Base-by-base conservation (phyloP, 1,140 invertebrate species). In the Drosophila lini region DNA sequence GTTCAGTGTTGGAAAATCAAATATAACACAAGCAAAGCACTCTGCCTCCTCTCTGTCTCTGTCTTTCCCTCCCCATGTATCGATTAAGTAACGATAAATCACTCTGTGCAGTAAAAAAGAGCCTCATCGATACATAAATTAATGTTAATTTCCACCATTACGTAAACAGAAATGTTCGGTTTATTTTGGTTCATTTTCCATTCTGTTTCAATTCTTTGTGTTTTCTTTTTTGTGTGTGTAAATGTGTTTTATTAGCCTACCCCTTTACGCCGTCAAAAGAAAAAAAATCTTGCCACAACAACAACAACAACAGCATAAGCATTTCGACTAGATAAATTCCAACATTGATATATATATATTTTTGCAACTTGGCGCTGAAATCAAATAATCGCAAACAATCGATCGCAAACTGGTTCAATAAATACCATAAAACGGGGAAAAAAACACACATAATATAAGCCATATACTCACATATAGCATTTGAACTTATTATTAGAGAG, bases 351-450 rank as follows among this genome's bases (percentile, higher is more conserved):
- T 75, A 64, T 47, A 34, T 58, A 74, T 70, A 45, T 50, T 19
- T 81, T 78, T 81, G 71, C 73, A 91, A 91, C 90, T 91, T 91
- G 85, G 85, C 77, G 80, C 90, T 91, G 90, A 91, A 91, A 91
- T 90, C 81, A 88, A 90, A 90, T 88, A 85, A 83, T 75, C 63
- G 55, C 81, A 88, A 88, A 90, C 84, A 85, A 83, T 75, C 63
- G 55, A 59, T 71, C 40, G 53, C 67, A 80, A 55, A 74, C 56
- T 80, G 67, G 50, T 78, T 74, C 52, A 69, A 55, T 32, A 61
- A 78, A 69, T 61, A 76, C 45, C 74, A 50, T 52, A 67, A 70
- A 78, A 74, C 57, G 64, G 34, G 31, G 25, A 75, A 64, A 38
- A 13, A 83, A 65, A 83, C 44, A 73, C 76, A 86, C 38, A 74